A percentile compares a stretch with the other conserved stretches of the same genome.
phyloP scores from a whole-genome alignment of 2,113 vertebrate species.

The Promerops cafer region DNA sequence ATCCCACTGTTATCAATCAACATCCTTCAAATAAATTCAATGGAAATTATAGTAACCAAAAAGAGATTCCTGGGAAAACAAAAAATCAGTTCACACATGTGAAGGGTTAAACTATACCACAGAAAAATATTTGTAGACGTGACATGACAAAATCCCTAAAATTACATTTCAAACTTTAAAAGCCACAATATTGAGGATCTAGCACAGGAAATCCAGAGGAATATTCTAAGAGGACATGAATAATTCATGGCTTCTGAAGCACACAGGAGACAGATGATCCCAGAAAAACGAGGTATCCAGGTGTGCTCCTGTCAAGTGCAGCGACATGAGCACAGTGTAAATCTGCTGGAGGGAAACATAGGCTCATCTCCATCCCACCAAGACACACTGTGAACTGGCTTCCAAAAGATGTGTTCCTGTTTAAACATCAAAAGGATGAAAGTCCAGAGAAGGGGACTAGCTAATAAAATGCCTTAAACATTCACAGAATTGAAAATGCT shows the following conservation, averaged over 20 bases:
- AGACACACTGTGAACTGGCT: not conserved
- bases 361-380: not conserved
- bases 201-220: not conserved
- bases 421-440: conserved; percentile 14
- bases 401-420: not conserved
- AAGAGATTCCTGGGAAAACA: not conserved
- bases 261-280: conserved; percentile 12
- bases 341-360: conserved; percentile 11
- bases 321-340: conserved; percentile 23
- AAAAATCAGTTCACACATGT: not conserved
- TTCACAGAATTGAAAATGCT: not conserved
- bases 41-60: not conserved
- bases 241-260: conserved; percentile 54
- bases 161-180: not conserved
- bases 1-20: not conserved
- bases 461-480: not conserved
- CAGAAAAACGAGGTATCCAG: conserved; percentile 41
- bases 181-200: not conserved
- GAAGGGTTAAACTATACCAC: not conserved
- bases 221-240: conserved; percentile 16
- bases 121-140: not conserved
- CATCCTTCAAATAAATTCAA: not conserved
- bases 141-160: not conserved
- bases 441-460: not conserved
- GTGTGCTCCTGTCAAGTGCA: conserved; percentile 31